Conservation (phyloP, 1,140 invertebrate genomes). For the Heliothis virescens region DNA sequence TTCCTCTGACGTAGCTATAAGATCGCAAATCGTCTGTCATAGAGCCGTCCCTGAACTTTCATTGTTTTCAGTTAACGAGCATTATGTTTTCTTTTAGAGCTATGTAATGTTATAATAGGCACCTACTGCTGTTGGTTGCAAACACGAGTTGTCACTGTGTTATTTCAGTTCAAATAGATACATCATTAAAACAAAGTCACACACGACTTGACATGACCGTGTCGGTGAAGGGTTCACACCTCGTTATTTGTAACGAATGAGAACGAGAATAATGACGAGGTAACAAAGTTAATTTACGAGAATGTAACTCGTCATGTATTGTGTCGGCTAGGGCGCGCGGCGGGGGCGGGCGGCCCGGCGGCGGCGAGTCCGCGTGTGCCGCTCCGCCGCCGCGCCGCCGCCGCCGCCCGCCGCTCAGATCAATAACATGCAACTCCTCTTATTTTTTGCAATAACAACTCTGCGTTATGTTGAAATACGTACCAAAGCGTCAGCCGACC, state of each 20-base stretch:
- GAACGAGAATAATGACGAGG: slow-evolving; percentile 67
- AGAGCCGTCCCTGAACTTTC: slow-evolving; percentile 67
- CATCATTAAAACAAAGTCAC: slow-evolving; percentile 44
- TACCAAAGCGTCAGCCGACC: background rate
- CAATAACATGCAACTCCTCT: slow-evolving; percentile 62
- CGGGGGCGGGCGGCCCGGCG: slow-evolving; percentile 46
- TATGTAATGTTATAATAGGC: slow-evolving; percentile 26
- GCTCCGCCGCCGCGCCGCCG: slow-evolving; percentile 53
- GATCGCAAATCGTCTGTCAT: slow-evolving; percentile 77
- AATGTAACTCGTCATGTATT: slow-evolving; percentile 62
- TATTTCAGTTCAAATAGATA: slow-evolving; percentile 49
- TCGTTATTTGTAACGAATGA: slow-evolving; percentile 69
- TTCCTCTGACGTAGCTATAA: slow-evolving; percentile 77
- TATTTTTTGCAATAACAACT: slow-evolving; percentile 55
- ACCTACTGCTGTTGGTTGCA: background rate
- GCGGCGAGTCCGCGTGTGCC: slow-evolving; percentile 54
- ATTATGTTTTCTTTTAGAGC: slow-evolving; percentile 55
- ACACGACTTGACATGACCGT: slow-evolving; percentile 35
- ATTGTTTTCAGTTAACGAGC: slow-evolving; percentile 64
- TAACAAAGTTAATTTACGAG: slow-evolving; percentile 80
- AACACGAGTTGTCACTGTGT: slow-evolving; percentile 41
- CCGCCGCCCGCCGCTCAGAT: slow-evolving; percentile 57
- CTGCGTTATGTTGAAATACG: slow-evolving; percentile 36
- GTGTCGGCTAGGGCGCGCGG: slow-evolving; percentile 60
- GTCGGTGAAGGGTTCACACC: slow-evolving; percentile 51